These are phyloP conservation scores for Lasioglossum zephyrum DNA, from an alignment of 2,888 invertebrate species.

Conservation along the genomic window DNA sequence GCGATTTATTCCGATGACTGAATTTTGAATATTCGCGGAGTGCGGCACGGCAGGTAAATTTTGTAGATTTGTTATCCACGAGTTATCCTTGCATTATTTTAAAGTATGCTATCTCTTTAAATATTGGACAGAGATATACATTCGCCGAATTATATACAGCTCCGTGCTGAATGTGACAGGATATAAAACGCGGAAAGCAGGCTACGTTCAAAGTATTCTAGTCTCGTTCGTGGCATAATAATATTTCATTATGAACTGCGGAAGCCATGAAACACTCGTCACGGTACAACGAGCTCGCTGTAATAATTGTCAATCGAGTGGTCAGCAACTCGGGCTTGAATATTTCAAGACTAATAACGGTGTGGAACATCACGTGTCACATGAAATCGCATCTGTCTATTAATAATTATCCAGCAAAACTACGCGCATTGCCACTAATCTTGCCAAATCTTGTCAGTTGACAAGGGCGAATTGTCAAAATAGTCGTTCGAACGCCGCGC, in stretches of 20 bases:
- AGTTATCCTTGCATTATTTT: neutral
- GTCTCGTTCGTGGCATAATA: neutral
- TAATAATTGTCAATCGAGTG: neutral
- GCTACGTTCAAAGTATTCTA: neutral
- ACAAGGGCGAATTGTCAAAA: no score
- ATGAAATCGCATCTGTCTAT: constrained; percentile 24
- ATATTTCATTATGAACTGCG: neutral
- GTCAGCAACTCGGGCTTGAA: neutral
- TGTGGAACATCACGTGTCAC: constrained; percentile 16
- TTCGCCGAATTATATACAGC: neutral
- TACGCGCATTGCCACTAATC: neutral
- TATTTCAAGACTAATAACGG: constrained; percentile 33
- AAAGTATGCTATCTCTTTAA: neutral
- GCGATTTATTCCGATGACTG: neutral
- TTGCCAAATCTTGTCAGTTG: no score
- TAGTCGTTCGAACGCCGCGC: neutral
- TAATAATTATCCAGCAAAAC: constrained; percentile 24
- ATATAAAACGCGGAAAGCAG: neutral
- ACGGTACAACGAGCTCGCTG: neutral
- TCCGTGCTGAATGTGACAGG: neutral
- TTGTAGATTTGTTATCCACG: neutral
- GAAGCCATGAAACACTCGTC: neutral
- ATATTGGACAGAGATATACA: neutral
- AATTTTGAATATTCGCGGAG: neutral
- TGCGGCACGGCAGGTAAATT: neutral